Evolutionary conservation across 2,797 vertebrate species (phyloP).

Genomic region (Erethizon dorsatum): DNA sequence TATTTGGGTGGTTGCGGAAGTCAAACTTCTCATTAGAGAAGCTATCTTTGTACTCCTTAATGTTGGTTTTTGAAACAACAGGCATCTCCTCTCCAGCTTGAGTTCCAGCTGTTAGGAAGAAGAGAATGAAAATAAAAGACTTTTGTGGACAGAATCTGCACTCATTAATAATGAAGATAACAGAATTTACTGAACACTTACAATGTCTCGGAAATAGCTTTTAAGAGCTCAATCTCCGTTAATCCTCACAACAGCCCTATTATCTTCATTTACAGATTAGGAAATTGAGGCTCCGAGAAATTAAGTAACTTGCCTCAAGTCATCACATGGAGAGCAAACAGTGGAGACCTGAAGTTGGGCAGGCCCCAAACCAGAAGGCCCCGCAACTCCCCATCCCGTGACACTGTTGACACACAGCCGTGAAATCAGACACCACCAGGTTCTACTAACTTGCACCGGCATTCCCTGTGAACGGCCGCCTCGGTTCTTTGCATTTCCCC

Average conservation of each 20-base stretch:
- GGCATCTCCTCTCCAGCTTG: constrained; percentile 97
- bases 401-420: not conserved
- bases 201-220: not conserved
- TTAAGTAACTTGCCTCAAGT: constrained; percentile 11
- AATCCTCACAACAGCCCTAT: not conserved
- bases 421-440: not conserved
- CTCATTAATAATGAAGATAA: constrained; percentile 39
- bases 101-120: constrained; percentile 93
- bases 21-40: constrained; percentile 99
- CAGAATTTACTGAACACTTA: constrained; percentile 18
- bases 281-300: constrained; percentile 55
- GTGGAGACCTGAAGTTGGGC: not conserved
- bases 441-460: not conserved
- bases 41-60: constrained; percentile 98
- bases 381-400: not conserved
- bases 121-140: constrained; percentile 60
- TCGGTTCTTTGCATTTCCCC: not conserved
- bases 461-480: not conserved
- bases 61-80: constrained; percentile 96
- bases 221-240: constrained; percentile 23
- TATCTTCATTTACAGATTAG: constrained; percentile 40
- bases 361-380: constrained; percentile 27
- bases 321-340: not conserved
- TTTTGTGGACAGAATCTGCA: not conserved
- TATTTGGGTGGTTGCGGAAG: constrained; percentile 98